Evolutionary conservation across 2,888 invertebrate genomes (phyloP).

Genomic region (Drosophila hamatofila): DNA sequence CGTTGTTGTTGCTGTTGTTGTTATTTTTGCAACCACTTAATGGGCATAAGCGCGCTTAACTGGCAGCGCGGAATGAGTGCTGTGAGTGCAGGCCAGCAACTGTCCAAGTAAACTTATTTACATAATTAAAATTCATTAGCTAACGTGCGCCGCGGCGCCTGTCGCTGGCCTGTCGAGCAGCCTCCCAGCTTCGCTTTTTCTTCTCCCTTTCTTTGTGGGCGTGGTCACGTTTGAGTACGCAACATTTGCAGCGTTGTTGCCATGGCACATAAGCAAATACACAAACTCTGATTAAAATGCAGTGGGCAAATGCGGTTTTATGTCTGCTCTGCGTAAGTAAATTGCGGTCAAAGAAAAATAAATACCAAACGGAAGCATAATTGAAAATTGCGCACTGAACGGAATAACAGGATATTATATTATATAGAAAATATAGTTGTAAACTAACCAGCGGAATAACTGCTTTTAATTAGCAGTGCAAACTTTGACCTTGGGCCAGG

Average conservation of each 20-base stretch:
- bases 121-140: constrained; percentile 73
- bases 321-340: neutral
- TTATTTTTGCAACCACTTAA: constrained; percentile 1
- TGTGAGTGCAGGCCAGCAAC: constrained; percentile 21
- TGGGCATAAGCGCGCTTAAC: constrained; percentile 11
- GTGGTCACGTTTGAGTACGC: neutral
- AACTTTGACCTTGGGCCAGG: neutral
- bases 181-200: constrained; percentile 15
- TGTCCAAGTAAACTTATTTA: constrained; percentile 51
- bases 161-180: constrained; percentile 21
- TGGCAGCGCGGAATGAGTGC: constrained; percentile 11
- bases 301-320: constrained; percentile 2
- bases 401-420: no score
- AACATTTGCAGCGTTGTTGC: neutral
- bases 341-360: neutral
- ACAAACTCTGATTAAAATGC: constrained; percentile 22
- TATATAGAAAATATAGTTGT: neutral
- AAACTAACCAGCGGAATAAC: neutral
- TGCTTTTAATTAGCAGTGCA: neutral
- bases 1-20: neutral
- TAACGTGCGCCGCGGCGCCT: constrained; percentile 22
- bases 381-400: neutral
- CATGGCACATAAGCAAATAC: neutral
- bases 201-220: neutral
- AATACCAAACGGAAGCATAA: neutral